Percentiles rank a stretch among this genome's conserved stretches.
phyloP scores from a whole-genome alignment of 2,888 invertebrate species.

The Stictocephala bisonia region DNA sequence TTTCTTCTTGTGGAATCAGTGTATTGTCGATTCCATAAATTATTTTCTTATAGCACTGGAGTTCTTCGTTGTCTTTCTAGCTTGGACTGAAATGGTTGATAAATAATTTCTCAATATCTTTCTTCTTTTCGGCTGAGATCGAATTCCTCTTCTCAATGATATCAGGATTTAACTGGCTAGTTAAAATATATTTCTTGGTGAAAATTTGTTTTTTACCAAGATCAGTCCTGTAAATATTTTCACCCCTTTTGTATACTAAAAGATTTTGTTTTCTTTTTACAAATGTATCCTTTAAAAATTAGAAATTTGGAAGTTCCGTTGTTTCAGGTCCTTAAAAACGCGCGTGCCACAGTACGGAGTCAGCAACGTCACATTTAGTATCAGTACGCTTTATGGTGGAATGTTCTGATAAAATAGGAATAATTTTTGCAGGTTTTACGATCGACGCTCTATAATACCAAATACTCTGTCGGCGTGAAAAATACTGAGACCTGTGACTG shows the following conservation, averaged over 20 bases:
- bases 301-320: constrained; percentile 24
- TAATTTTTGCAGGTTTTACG: constrained; percentile 17
- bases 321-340: not conserved
- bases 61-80: constrained; percentile 19
- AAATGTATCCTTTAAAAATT: constrained; percentile 25
- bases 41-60: constrained; percentile 18
- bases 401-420: constrained; percentile 24
- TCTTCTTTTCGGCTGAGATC: constrained; percentile 28
- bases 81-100: constrained; percentile 32
- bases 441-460: constrained; percentile 22
- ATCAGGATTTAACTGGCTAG: constrained; percentile 8
- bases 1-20: no score
- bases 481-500: constrained; percentile 38
- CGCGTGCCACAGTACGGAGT: not conserved
- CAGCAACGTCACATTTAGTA: constrained; percentile 15
- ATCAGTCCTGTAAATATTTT: not conserved
- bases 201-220: constrained; percentile 13
- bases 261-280: constrained; percentile 12
- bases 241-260: constrained; percentile 25
- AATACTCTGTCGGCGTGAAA: constrained; percentile 40
- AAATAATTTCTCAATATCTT: constrained; percentile 24
- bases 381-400: constrained; percentile 8
- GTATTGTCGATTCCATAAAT: constrained; percentile 19
- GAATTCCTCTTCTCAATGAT: constrained; percentile 17
- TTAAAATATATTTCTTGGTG: constrained; percentile 1